phyloP scores from a whole-genome alignment of 2,113 vertebrate genomes.

The Thamnaconus septentrionalis region DNA sequence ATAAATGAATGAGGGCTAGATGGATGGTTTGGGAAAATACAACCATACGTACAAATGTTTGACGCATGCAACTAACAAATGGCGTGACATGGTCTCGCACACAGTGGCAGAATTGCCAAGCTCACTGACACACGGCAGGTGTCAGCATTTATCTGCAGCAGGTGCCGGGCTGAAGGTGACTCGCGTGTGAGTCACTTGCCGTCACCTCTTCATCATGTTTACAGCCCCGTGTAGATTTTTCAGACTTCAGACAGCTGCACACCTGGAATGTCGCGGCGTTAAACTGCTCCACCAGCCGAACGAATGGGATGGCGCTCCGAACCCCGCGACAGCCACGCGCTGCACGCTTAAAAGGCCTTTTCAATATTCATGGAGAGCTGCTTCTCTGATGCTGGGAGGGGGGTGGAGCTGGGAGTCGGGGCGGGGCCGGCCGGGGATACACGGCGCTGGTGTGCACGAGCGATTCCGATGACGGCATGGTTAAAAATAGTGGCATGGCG shows the following conservation, averaged over 20 bases:
- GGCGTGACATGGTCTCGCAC: not conserved
- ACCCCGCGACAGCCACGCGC: conserved; percentile 8
- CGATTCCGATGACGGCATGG: conserved; percentile 64
- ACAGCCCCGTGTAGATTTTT: conserved; percentile 32
- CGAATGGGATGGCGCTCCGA: not conserved
- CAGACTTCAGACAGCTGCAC: conserved; percentile 9
- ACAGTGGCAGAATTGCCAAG: not conserved
- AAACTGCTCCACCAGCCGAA: conserved; percentile 20
- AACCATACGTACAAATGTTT: conserved; percentile 5
- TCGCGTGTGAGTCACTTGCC: conserved; percentile 19
- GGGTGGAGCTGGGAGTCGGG: conserved; percentile 44
- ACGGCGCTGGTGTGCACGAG: conserved; percentile 9
- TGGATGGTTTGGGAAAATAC: no score
- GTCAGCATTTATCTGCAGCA: not conserved
- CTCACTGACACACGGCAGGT: conserved; percentile 10
- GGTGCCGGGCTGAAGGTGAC: conserved; percentile 8
- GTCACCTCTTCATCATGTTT: conserved; percentile 9
- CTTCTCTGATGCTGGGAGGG: conserved; percentile 20
- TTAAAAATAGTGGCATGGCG: conserved; percentile 71
- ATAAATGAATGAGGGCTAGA: no score
- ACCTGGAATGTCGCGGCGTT: conserved; percentile 13
- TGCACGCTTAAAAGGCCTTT: conserved; percentile 49
- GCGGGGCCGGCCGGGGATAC: not conserved
- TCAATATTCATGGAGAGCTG: conserved; percentile 67
- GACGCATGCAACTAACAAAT: no score